These are phyloP conservation scores for Petrocephalus zakoni DNA, from an alignment of 2,113 vertebrate species.

Conservation along the genomic window DNA sequence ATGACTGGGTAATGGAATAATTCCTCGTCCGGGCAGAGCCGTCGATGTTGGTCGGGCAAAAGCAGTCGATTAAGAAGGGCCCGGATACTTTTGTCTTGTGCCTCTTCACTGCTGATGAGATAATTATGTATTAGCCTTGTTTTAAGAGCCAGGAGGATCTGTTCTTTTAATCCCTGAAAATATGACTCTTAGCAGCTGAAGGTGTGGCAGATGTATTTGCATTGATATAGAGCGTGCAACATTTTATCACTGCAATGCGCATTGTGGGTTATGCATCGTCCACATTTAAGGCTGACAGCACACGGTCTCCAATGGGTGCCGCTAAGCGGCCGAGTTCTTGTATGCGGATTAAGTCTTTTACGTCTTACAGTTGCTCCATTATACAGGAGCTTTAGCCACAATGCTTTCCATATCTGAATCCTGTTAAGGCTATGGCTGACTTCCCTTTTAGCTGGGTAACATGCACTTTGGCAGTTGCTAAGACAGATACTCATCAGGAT, in stretches of 20 bases:
- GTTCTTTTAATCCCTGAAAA: constrained; percentile 2
- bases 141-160: not conserved
- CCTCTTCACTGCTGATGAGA: not conserved
- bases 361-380: not conserved
- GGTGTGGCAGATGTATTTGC: not conserved
- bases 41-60: not conserved
- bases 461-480: not conserved
- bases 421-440: not conserved
- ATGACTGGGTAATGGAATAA: constrained; percentile 33
- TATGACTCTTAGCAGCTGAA: not conserved
- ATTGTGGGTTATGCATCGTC: not conserved
- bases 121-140: constrained; percentile 8
- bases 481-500: not conserved
- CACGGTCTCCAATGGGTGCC: not conserved
- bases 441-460: not conserved
- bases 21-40: constrained; percentile 1
- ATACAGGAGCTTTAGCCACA: not conserved
- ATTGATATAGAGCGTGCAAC: not conserved
- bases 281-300: not conserved
- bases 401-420: not conserved
- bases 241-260: not conserved
- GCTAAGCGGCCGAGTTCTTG: not conserved
- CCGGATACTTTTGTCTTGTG: not conserved
- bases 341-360: not conserved
- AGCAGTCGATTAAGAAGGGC: constrained; percentile 9